Evolutionary conservation across 30 jellyfish, hydroid and myxozoan genomes (phyloP).

Genomic region (Clytia hemisphaerica): DNA sequence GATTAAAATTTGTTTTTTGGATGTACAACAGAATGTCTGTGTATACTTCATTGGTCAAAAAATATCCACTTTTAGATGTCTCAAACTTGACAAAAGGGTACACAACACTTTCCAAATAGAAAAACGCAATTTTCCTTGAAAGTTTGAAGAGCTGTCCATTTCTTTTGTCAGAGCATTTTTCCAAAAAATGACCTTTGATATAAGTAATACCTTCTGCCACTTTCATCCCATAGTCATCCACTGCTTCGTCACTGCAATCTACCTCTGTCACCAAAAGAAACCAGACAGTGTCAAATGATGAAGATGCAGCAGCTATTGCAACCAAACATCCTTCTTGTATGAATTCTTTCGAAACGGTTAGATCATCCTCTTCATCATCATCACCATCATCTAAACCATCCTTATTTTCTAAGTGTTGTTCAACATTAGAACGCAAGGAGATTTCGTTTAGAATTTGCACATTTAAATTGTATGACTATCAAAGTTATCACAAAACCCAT

Average conservation of each 20-base stretch:
- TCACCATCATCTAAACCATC: neutral
- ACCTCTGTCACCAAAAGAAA: constrained; percentile 6
- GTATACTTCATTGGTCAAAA: too few relatives aligned
- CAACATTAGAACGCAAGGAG: constrained; percentile 5
- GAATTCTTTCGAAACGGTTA: neutral
- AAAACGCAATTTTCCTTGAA: neutral
- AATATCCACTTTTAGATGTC: too few relatives aligned
- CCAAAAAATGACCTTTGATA: constrained; percentile 1
- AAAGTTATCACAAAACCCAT: constrained; percentile 16
- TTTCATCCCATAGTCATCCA: neutral
- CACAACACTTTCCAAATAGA: too few relatives aligned
- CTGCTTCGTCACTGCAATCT: constrained; percentile 4
- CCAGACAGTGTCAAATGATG: neutral
- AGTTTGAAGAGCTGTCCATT: constrained; percentile 1
- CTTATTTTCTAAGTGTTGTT: neutral
- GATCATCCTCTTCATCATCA: constrained; percentile 1
- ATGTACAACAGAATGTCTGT: too few relatives aligned
- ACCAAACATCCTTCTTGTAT: neutral
- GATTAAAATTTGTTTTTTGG: too few relatives aligned
- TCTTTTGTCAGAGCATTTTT: neutral
- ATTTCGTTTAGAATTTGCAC: constrained; percentile 1
- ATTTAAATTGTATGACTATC: neutral
- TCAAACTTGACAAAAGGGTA: too few relatives aligned
- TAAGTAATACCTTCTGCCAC: neutral
- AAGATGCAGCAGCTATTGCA: neutral